Evolutionary conservation across 2,888 invertebrate species (phyloP).

Genomic region (Heliconius cydno): DNA sequence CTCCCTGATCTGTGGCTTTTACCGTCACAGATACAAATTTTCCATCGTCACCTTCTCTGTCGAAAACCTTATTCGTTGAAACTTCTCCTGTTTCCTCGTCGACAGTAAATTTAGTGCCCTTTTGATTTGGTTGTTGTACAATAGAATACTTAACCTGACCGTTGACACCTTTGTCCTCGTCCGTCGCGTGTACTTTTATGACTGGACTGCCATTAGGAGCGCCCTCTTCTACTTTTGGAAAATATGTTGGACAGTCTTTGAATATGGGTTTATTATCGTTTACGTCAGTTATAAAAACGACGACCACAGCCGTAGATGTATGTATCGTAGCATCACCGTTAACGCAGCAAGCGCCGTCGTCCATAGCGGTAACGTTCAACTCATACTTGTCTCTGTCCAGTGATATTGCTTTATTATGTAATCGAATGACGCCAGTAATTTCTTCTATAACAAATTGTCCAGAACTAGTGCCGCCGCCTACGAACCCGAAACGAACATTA

Average conservation of each 20-base stretch:
- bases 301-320: conserved; percentile 96
- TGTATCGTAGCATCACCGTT: conserved; percentile 94
- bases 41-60: conserved; percentile 97
- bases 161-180: conserved; percentile 97
- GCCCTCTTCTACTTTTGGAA: conserved; percentile 96
- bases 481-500: conserved; percentile 95
- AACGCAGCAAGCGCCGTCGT: conserved; percentile 98
- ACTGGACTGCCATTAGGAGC: conserved; percentile 97
- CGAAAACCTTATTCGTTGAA: conserved; percentile 97
- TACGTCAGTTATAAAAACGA: conserved; percentile 98
- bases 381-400: conserved; percentile 97
- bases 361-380: conserved; percentile 97
- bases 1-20: conserved; percentile 99
- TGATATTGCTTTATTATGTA: conserved; percentile 93
- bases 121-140: conserved; percentile 96
- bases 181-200: conserved; percentile 96
- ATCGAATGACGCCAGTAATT: conserved; percentile 95
- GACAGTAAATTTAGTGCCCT: conserved; percentile 97
- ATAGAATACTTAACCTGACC: conserved; percentile 98
- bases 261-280: conserved; percentile 98
- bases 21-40: conserved; percentile 98
- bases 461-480: conserved; percentile 94
- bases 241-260: conserved; percentile 95
- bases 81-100: conserved; percentile 98
- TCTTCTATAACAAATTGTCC: conserved; percentile 98